Conservation (phyloP, 1,140 invertebrate genomes). For the Drosophila paulistorum region DNA sequence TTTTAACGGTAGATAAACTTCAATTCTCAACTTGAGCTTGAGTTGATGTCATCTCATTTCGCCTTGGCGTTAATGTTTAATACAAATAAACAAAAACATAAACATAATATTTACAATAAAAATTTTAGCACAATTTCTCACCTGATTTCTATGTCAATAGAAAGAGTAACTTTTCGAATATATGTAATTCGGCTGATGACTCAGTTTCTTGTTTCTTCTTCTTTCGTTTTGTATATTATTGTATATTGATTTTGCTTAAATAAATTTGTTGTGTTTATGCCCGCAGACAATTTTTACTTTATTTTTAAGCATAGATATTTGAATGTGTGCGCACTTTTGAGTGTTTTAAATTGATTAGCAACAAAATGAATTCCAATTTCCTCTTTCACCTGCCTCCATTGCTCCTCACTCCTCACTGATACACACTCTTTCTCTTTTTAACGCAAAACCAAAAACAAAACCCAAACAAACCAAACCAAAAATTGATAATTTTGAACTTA, state of each 20-base stretch:
- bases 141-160: slow-evolving; percentile 12
- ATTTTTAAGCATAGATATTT: slow-evolving; percentile 3
- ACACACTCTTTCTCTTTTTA: slow-evolving; percentile 53
- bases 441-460: slow-evolving; percentile 67
- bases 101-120: slow-evolving; percentile 29
- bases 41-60: slow-evolving; percentile 10
- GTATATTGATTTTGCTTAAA: slow-evolving; percentile 54
- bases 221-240: slow-evolving; percentile 47
- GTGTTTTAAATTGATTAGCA: slow-evolving; percentile 63
- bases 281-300: slow-evolving; percentile 3
- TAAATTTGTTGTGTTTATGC: slow-evolving; percentile 44
- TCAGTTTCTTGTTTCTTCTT: slow-evolving; percentile 21
- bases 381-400: background rate
- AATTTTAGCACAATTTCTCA: slow-evolving; percentile 47
- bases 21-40: background rate
- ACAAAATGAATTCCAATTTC: slow-evolving; percentile 38
- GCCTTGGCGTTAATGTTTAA: background rate
- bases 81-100: slow-evolving; percentile 11
- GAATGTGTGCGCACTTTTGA: slow-evolving; percentile 62
- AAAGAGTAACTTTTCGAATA: background rate
- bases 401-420: slow-evolving; percentile 15
- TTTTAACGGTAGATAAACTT: background rate
- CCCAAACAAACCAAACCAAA: slow-evolving; percentile 23
- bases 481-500: slow-evolving; percentile 24
- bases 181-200: background rate